Conservation (phyloP, 2,113 vertebrate genomes). For the Rostratula benghalensis region DNA sequence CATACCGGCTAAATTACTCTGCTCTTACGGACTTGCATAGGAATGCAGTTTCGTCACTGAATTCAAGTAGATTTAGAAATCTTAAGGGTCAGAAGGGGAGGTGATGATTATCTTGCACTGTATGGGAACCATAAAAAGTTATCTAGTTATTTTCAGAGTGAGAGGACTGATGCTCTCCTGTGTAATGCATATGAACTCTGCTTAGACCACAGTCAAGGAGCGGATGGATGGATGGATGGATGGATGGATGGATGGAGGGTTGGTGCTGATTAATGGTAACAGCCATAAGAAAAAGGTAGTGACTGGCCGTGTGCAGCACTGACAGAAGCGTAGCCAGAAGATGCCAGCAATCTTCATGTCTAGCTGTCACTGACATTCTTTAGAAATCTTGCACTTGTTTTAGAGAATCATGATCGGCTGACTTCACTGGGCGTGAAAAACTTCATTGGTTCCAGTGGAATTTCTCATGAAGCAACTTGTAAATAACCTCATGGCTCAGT, state of each 20-base stretch:
- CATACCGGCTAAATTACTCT: neutral
- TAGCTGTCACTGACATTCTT: neutral
- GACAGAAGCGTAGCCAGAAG: neutral
- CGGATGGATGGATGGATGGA: neutral
- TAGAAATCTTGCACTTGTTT: neutral
- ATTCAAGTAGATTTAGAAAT: neutral
- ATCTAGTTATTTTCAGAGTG: neutral
- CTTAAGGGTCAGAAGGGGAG: neutral
- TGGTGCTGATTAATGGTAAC: neutral
- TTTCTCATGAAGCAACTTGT: neutral
- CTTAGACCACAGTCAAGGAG: neutral
- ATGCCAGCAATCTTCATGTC: neutral
- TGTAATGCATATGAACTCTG: neutral
- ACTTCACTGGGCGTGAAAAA: neutral
- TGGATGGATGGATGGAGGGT: neutral
- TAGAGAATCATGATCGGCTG: neutral
- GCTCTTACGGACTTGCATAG: neutral
- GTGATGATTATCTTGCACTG: neutral
- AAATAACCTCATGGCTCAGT: neutral
- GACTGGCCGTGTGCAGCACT: neutral
- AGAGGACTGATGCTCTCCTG: neutral
- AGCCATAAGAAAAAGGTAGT: neutral
- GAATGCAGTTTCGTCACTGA: neutral
- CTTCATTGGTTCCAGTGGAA: neutral
- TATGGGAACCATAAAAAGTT: neutral